Evolutionary conservation across 2,888 invertebrate species (phyloP), one percentile per base, ranked within the genome.

Genomic region (Eupithecia exiguata): DNA sequence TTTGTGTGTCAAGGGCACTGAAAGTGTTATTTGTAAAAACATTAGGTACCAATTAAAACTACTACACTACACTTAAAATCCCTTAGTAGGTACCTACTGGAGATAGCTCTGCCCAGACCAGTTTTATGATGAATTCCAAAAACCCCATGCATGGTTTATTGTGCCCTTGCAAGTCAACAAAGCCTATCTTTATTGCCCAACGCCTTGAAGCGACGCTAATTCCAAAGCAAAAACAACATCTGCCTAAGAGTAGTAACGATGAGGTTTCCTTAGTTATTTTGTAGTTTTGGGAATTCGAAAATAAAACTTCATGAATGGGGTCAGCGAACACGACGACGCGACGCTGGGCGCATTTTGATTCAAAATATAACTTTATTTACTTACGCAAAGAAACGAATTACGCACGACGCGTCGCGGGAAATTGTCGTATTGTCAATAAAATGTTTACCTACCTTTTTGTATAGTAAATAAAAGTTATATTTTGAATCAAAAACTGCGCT

Each of bases 181-280:
- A 74, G 79, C 77, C 78, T 79, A 83, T 82, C 79, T 82, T 78
- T 80, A 83, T 79, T 78, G 74, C 67, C 49, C 65, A 66, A 74
- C 74, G 67, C 69, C 61, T 35, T 71, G 49, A 62, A 35, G 69
- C 53, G 71, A 80, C 73, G 75, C 58, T 76, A 77, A 76, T 77
- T 62, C 68, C 63, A 68, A 65, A 67, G 68, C 49, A 75, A 75
- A 75, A 71, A 69, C 66, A 35, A 36, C 69, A 36, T 18, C 9
- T 49, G 36, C 35, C 63, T 68, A 18, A 40, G 58, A 74, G 69
- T 43, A 16, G 25, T 40, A n/a, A 43, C 40, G 12, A 40, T 16
- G 16, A 10, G 4, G n/a, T n/a, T n/a, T n/a, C n/a, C n/a, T n/a
- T 40, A 40, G 14, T 12, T 40, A 40, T 40, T 12, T 14, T 40